Percentiles rank a stretch among this genome's conserved stretches.
phyloP scores from a whole-genome alignment of 2,888 invertebrate genomes.

The Heteropelma amictum region DNA sequence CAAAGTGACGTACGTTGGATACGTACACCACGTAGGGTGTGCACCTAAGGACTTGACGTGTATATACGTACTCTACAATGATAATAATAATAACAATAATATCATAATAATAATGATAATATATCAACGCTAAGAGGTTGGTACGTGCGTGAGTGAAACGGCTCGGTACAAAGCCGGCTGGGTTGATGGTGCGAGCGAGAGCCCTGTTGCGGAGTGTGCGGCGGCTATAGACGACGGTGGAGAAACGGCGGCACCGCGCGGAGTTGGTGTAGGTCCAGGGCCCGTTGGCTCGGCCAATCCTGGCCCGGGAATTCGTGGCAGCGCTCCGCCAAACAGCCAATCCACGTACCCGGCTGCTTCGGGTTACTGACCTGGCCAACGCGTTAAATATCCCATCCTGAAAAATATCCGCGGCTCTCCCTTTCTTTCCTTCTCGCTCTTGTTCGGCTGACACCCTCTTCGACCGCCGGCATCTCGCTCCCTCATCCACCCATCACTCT shows the following conservation, averaged over 20 bases:
- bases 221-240: slow-evolving; percentile 32
- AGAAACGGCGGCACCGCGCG: slow-evolving; percentile 61
- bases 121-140: slow-evolving; percentile 27
- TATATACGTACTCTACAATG: no score
- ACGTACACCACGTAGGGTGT: no score
- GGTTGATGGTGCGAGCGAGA: slow-evolving; percentile 22
- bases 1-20: no score
- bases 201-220: slow-evolving; percentile 31
- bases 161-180: slow-evolving; percentile 45
- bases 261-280: slow-evolving; percentile 77
- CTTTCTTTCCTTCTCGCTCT: slow-evolving; percentile 61
- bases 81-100: neutral
- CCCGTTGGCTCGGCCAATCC: slow-evolving; percentile 75
- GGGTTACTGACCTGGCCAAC: slow-evolving; percentile 77
- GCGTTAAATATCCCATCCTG: slow-evolving; percentile 78
- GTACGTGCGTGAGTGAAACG: slow-evolving; percentile 64
- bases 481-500: slow-evolving; percentile 26
- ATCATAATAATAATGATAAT: neutral
- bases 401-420: slow-evolving; percentile 73
- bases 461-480: slow-evolving; percentile 32
- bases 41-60: no score
- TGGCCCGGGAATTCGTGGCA: slow-evolving; percentile 75
- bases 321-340: slow-evolving; percentile 72
- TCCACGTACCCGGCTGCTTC: slow-evolving; percentile 69
- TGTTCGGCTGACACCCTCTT: slow-evolving; percentile 42